Evolutionary conservation across 2,888 invertebrate genomes (phyloP).

Genomic region (Plebejus argus): DNA sequence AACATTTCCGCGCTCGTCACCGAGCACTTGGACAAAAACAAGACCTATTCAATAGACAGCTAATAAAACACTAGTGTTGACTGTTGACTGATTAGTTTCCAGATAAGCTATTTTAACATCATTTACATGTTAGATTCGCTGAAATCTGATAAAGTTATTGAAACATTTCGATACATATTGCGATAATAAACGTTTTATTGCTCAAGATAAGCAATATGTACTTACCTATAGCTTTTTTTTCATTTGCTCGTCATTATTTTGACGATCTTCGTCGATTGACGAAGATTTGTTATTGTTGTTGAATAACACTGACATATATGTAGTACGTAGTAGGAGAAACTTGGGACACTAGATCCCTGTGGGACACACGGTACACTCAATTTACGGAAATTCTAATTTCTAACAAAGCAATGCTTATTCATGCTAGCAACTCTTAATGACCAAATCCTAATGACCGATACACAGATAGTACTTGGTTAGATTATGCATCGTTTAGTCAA

Average conservation of each 20-base stretch:
- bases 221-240: background rate
- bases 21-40: background rate
- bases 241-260: background rate
- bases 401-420: no score
- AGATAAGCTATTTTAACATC: conserved; percentile 27
- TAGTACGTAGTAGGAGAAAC: no score
- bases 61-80: background rate
- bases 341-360: no score
- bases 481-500: no score
- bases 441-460: no score
- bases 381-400: no score
- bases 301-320: no score
- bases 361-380: no score
- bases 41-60: background rate
- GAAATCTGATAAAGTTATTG: conserved; percentile 24
- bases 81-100: background rate
- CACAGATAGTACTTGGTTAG: no score
- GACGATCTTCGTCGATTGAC: no score
- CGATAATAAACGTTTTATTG: conserved; percentile 7
- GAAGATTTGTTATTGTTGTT: background rate
- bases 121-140: conserved; percentile 22
- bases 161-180: conserved; percentile 17
- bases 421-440: no score
- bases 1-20: background rate
- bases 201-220: background rate